These are phyloP conservation scores for Ammodytes marinus DNA, from an alignment of 2,113 vertebrate genomes.

Conservation along the genomic window DNA sequence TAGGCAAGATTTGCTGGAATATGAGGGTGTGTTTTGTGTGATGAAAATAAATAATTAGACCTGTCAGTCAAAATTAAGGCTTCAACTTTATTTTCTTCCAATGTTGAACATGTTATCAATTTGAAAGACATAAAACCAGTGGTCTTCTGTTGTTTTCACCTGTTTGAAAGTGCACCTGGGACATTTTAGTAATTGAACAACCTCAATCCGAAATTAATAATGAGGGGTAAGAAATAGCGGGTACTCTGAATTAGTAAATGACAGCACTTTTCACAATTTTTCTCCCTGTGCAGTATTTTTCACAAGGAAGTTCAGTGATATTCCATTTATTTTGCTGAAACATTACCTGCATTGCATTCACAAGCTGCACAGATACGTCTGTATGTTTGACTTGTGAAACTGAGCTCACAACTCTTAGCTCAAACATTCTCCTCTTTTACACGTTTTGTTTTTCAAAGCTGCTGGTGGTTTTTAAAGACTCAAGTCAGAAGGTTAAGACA, in stretches of 20 bases:
- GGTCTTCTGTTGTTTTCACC: not conserved
- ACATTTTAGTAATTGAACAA: not conserved
- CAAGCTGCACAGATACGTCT: not conserved
- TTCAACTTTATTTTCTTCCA: not conserved
- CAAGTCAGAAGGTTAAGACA: not conserved
- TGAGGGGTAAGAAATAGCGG: not conserved
- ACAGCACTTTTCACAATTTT: not conserved
- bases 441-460: slow-evolving; percentile 39
- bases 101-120: not conserved
- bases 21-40: not conserved
- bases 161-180: not conserved
- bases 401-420: not conserved
- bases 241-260: not conserved
- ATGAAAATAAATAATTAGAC: slow-evolving; percentile 17
- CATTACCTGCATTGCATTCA: not conserved
- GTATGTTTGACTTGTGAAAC: not conserved
- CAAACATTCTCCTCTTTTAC: not conserved
- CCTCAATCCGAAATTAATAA: too few species aligned
- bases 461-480: slow-evolving; percentile 24
- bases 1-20: slow-evolving; percentile 13
- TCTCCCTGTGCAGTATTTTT: not conserved
- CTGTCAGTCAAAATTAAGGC: not conserved
- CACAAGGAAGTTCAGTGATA: not conserved
- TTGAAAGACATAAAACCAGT: not conserved
- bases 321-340: slow-evolving; percentile 4